Conservation (phyloP, 2,113 vertebrate species). For the Lepisosteus osseus region DNA sequence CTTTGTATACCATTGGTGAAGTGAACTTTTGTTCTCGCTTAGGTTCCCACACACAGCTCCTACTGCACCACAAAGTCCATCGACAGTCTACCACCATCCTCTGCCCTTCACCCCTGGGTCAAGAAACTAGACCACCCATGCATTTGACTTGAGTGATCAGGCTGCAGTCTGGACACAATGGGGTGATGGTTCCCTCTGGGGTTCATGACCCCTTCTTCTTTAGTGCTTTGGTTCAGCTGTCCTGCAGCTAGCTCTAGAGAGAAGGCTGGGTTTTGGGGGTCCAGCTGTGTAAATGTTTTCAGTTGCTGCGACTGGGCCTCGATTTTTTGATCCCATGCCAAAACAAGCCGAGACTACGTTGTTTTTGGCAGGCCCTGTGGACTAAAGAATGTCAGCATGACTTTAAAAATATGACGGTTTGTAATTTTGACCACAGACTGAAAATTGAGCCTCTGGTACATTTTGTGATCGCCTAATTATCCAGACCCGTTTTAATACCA, state of each 20-base stretch:
- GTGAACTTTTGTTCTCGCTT: neutral
- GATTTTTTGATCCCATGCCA: constrained; percentile 85
- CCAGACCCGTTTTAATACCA: constrained; percentile 62
- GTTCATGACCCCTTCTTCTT: constrained; percentile 47
- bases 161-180: neutral
- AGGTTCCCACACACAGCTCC: neutral
- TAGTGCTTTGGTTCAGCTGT: neutral
- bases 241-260: constrained; percentile 58
- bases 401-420: constrained; percentile 89
- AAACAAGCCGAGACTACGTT: constrained; percentile 86
- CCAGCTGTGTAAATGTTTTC: constrained; percentile 99
- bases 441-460: constrained; percentile 79
- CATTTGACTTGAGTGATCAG: neutral
- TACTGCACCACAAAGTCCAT: neutral
- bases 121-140: neutral
- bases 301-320: constrained; percentile 86
- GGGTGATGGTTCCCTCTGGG: constrained; percentile 16
- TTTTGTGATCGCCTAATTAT: constrained; percentile 80
- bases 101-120: neutral
- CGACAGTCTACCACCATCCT: neutral
- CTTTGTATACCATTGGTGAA: no score
- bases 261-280: constrained; percentile 72
- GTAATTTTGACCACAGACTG: constrained; percentile 83
- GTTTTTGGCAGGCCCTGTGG: constrained; percentile 85
- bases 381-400: constrained; percentile 95